phyloP scores from a whole-genome alignment of 2,113 vertebrate genomes.

The Nesoenas mayeri region DNA sequence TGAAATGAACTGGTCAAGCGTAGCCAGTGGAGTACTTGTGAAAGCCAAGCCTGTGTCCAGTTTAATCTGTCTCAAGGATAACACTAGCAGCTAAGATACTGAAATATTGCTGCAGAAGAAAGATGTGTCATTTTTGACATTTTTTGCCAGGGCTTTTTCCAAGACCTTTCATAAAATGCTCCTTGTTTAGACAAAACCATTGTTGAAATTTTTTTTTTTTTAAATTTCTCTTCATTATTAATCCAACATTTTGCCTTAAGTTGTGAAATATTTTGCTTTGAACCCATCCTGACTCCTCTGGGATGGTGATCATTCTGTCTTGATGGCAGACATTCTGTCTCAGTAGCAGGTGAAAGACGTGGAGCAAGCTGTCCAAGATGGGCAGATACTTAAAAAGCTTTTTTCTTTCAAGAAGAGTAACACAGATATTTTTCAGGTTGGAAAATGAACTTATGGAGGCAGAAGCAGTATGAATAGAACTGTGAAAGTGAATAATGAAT shows the following conservation, averaged over 20 bases:
- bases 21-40: neutral
- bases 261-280: neutral
- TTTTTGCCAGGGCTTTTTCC: neutral
- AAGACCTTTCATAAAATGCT: neutral
- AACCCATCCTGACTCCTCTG: neutral
- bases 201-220: neutral
- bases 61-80: neutral
- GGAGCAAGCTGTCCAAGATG: neutral
- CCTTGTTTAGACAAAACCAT: neutral
- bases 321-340: neutral
- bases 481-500: neutral
- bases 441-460: neutral
- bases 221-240: neutral
- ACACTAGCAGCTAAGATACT: neutral
- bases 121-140: neutral
- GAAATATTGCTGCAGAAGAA: neutral
- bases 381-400: neutral
- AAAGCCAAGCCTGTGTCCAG: neutral
- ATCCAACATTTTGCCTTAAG: neutral
- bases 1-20: neutral
- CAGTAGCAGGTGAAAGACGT: neutral
- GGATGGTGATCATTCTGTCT: neutral
- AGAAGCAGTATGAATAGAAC: neutral
- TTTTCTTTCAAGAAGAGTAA: neutral
- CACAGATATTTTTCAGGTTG: neutral